Conservation (phyloP, 2,797 vertebrate species). For the Echeneis naucrates region DNA sequence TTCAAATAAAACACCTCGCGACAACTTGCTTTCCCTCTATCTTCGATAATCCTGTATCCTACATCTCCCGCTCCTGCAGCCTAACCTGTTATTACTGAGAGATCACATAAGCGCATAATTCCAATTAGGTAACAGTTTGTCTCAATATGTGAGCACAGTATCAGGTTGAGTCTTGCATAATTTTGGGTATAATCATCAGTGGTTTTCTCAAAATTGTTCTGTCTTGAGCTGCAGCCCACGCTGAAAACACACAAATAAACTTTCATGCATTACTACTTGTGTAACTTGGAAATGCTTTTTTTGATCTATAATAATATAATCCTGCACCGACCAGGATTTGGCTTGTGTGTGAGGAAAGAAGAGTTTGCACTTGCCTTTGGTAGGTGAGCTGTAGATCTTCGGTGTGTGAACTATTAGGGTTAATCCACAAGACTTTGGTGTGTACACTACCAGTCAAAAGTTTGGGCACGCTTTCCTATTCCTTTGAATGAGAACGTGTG, state of each 20-base stretch:
- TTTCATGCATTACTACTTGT: neutral
- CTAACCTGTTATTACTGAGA: conserved; percentile 49
- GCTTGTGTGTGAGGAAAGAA: neutral
- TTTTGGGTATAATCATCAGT: conserved; percentile 38
- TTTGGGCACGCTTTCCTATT: too few species aligned
- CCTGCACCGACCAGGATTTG: neutral
- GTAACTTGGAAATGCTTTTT: neutral
- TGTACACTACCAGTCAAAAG: too few species aligned
- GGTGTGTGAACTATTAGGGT: conserved; percentile 27
- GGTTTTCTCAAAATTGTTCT: conserved; percentile 20
- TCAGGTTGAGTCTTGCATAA: conserved; percentile 42
- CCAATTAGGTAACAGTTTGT: conserved; percentile 52
- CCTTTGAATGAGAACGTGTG: too few species aligned
- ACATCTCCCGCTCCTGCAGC: conserved; percentile 25
- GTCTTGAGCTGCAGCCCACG: conserved; percentile 2
- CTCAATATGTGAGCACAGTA: neutral
- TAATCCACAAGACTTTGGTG: conserved; percentile 35
- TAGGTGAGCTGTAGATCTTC: conserved; percentile 26
- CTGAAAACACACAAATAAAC: conserved; percentile 1
- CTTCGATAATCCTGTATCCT: too few species aligned
- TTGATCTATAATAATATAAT: neutral
- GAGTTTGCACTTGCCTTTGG: conserved; percentile 4
- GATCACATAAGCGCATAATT: conserved; percentile 41
- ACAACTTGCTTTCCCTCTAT: conserved; percentile 19
- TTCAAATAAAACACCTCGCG: conserved; percentile 20